A percentile compares a stretch with the other conserved stretches of the same genome.
These are phyloP conservation scores for Varanus salvator DNA, from an alignment of 2,113 vertebrate species.

Conservation along the genomic window DNA sequence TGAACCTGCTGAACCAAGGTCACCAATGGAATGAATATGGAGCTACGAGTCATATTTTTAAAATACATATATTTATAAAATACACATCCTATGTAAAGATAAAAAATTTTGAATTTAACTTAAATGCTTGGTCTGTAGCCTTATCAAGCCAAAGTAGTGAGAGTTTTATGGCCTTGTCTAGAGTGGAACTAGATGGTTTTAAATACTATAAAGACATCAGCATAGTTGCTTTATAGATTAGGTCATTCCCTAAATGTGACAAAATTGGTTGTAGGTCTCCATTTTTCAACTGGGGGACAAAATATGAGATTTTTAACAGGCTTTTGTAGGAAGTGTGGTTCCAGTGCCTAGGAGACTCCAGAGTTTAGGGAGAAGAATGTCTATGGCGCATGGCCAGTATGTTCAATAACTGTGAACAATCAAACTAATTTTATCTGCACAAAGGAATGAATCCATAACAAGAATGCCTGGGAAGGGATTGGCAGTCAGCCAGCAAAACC, in stretches of 20 bases:
- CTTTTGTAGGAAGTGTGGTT: conserved; percentile 8
- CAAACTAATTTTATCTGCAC: conserved; percentile 50
- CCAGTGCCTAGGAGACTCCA: not conserved
- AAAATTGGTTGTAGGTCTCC: not conserved
- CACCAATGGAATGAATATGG: not conserved
- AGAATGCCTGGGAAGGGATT: conserved; percentile 25
- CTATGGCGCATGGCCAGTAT: not conserved
- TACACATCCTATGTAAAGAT: not conserved
- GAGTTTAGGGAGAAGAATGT: conserved; percentile 4
- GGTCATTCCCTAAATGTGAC: not conserved
- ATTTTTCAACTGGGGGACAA: not conserved
- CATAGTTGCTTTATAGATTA: not conserved
- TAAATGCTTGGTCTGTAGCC: not conserved
- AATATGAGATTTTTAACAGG: conserved; percentile 14
- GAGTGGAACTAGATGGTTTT: not conserved
- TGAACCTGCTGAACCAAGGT: not conserved
- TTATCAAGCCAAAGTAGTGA: not conserved
- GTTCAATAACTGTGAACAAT: conserved; percentile 35
- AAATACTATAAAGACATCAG: not conserved
- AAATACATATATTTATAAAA: not conserved
- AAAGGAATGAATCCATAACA: conserved; percentile 24
- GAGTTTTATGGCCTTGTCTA: not conserved
- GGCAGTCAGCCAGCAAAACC: not conserved
- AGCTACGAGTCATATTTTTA: not conserved
- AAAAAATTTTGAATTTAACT: conserved; percentile 1